These are phyloP conservation scores for Mechanitis messenoides DNA, from an alignment of 2,888 invertebrate species.

Conservation along the genomic window DNA sequence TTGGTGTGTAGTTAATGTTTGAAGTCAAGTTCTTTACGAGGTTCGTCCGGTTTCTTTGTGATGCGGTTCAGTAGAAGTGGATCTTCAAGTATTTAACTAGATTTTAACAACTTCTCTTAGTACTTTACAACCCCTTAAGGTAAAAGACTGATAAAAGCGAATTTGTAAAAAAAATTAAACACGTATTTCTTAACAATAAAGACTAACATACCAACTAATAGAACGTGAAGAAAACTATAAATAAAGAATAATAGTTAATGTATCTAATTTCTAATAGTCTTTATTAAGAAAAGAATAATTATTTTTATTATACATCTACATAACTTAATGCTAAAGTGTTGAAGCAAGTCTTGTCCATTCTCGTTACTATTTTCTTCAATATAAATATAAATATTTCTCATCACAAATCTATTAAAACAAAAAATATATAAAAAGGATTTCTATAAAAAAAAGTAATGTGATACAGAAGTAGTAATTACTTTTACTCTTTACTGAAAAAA, in stretches of 20 bases:
- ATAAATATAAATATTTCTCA: no score
- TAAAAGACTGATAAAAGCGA: constrained; percentile 72
- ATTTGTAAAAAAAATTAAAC: constrained; percentile 48
- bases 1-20: constrained; percentile 5
- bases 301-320: constrained; percentile 26
- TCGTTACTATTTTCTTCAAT: no score
- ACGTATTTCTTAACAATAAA: constrained; percentile 38
- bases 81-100: constrained; percentile 9
- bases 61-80: constrained; percentile 17
- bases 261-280: constrained; percentile 10
- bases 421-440: background rate
- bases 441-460: constrained; percentile 3
- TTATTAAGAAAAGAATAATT: constrained; percentile 18
- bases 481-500: constrained; percentile 2
- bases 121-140: constrained; percentile 37
- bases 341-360: constrained; percentile 23
- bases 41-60: constrained; percentile 13
- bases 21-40: constrained; percentile 10
- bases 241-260: constrained; percentile 12
- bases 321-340: constrained; percentile 2
- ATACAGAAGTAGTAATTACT: background rate
- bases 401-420: no score
- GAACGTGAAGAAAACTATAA: constrained; percentile 23
- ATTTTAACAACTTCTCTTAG: constrained; percentile 23
- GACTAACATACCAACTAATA: constrained; percentile 38